Evolutionary conservation across 53 echinoderm and acorn worm genomes (phyloP), one percentile per base, ranked within the genome.

Genomic region (Echinometra lucunter): DNA sequence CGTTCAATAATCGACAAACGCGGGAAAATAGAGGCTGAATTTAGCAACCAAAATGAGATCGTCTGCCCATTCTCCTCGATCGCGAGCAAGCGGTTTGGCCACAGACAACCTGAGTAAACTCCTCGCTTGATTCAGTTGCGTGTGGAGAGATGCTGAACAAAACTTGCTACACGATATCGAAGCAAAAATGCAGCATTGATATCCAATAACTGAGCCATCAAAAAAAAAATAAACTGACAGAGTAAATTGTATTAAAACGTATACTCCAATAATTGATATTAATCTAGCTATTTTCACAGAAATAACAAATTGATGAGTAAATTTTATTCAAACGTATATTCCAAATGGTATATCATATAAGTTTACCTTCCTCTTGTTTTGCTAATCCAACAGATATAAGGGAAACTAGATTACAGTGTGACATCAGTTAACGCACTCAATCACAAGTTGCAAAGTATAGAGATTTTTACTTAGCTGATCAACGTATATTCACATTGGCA

Each of bases 51-150:
- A n/a, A 78, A 92, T 92, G 75, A 92, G 80, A 74, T 92, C 75
- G 93, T 18, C 93, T 16, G 80, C 81, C 23, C 32, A 78, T 80
- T 66, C 80, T 92, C 34, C 32, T 49, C 53, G 4, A 53, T 53
- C 93, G 70, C 45, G 70, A 42, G 91, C 91, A n/a, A 44, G 18
- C 44, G 30, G 47, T 75, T 92, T 78, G 75, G 35, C 57, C 57
- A 80, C 19, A 66, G 93, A 55, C 55, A 92, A 56, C 74, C 93
- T 92, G 93, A 92, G 93, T 92, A 92, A 92, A 92, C 93, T 92
- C 78, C 23, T 55, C 23, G 93, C 81, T 92, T 92, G 93, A 92
- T 92, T 92, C 93, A 92, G 93, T 92, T 78, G 93, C 80, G 78
- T 55, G 34, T 45, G 35, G 13, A 69, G 69, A 91, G 91, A 72